Evolutionary conservation across 2,113 vertebrate genomes (phyloP), one percentile per base, ranked within the genome.

Genomic region (Saguinus midas): DNA sequence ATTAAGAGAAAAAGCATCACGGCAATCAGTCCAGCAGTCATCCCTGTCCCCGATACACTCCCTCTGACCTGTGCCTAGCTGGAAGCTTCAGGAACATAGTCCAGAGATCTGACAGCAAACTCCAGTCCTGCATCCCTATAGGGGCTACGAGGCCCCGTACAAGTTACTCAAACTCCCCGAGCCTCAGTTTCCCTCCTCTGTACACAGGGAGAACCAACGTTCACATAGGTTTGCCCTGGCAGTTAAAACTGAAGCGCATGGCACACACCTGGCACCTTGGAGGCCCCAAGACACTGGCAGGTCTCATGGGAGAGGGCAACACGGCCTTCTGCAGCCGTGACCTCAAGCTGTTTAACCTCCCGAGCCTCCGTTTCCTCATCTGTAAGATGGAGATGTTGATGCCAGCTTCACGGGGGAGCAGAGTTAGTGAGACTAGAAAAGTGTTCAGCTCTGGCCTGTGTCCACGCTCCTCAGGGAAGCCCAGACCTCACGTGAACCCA

Each of bases 131-230:
- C 35, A 6, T 17, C 0, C 43, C 43, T 43, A 43, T 10, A 13
- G 0, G 5, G 25, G 57, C 55, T 14, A 7, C 4, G 5, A 14
- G 29, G 7, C 45, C 8, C n/a, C 1, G 2, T 35, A 43, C 79
- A 25, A 50, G 43, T 81, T 13, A 52, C 3, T 35, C 86, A 16
- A 70, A 43, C 23, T 45, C 64, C 66, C 16, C 11, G 8, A 29
- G 32, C 21, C 75, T 72, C 75, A 2, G 16, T 43, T 70, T 32
- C 57, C 17, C 50, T 58, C 61, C 27, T 81, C 32, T 72, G 23
- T 5, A 45, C 37, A 16, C 1, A 6, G 23, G 29, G 32, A 48
- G 35, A 48, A 14, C 6, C 5, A 29, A 21, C 8, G 6, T 6
- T 40, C 40, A 79, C 16, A 17, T 12, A 37, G 75, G 17, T 50